Conservation (phyloP, 2,888 invertebrate genomes). For the Cataglyphis albicans region DNA sequence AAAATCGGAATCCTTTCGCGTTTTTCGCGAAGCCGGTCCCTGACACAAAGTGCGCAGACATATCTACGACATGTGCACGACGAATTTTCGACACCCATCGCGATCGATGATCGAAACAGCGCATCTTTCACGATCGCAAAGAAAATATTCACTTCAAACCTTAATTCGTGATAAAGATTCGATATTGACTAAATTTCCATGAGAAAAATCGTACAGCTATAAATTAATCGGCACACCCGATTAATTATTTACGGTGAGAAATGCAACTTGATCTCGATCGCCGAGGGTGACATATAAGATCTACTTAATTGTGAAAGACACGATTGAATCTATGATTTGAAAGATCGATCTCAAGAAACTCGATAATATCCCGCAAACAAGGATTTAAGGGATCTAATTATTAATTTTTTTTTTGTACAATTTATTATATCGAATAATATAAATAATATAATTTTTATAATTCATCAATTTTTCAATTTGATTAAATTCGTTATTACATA, state of each 20-base stretch:
- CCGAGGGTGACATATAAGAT: constrained; percentile 67
- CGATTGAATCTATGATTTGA: constrained; percentile 76
- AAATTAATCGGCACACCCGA: background rate
- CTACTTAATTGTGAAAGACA: constrained; percentile 80
- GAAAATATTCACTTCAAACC: background rate
- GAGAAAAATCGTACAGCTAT: background rate
- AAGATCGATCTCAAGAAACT: constrained; percentile 67
- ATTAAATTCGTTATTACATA: constrained; percentile 2
- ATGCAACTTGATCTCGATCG: constrained; percentile 54
- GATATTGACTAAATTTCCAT: background rate
- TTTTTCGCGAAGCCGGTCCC: constrained; percentile 61
- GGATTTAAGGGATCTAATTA: background rate
- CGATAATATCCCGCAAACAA: constrained; percentile 14
- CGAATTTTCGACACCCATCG: constrained; percentile 67
- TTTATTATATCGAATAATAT: background rate
- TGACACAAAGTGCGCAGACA: constrained; percentile 67
- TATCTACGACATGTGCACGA: constrained; percentile 79
- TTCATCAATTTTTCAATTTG: constrained; percentile 3
- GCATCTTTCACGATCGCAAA: background rate
- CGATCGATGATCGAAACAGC: constrained; percentile 60
- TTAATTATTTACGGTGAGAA: background rate
- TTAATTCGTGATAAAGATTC: constrained; percentile 1
- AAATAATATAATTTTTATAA: background rate
- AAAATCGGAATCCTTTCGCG: constrained; percentile 8
- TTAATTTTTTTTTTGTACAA: background rate